Evolutionary conservation across 2,888 invertebrate genomes (phyloP).

Genomic region (Drosophila kuntzei): DNA sequence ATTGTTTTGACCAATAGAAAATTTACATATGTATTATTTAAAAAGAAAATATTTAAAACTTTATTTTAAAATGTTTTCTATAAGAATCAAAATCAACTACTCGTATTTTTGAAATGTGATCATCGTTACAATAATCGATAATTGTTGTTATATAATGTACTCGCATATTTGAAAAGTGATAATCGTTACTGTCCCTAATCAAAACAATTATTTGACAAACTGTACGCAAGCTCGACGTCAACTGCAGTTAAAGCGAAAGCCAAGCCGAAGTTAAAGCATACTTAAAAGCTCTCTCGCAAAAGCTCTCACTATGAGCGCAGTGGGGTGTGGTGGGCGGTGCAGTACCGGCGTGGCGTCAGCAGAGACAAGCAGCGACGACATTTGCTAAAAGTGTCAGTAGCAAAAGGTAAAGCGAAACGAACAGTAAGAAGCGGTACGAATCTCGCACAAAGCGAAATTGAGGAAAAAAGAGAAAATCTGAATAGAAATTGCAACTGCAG

Average conservation of each 20-base stretch:
- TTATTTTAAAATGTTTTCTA: no score
- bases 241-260: constrained; percentile 25
- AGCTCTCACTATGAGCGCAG: constrained; percentile 10
- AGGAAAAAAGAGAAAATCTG: constrained; percentile 1
- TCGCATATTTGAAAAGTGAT: no score
- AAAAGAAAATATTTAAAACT: no score
- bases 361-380: constrained; percentile 12
- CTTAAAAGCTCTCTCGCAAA: constrained; percentile 37
- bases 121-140: no score
- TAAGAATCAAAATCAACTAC: no score
- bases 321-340: constrained; percentile 2
- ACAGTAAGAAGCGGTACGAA: constrained; percentile 17
- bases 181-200: no score
- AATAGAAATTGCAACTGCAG: constrained; percentile 12
- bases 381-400: constrained; percentile 39
- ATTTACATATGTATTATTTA: no score
- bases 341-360: background rate
- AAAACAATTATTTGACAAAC: background rate
- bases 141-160: no score
- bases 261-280: constrained; percentile 37
- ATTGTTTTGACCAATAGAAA: background rate
- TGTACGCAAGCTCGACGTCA: background rate
- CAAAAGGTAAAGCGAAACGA: constrained; percentile 29
- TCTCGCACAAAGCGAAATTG: constrained; percentile 7
- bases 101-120: no score